Evolutionary conservation across 2,797 vertebrate genomes (phyloP).

Genomic region (Rachycentron canadum): DNA sequence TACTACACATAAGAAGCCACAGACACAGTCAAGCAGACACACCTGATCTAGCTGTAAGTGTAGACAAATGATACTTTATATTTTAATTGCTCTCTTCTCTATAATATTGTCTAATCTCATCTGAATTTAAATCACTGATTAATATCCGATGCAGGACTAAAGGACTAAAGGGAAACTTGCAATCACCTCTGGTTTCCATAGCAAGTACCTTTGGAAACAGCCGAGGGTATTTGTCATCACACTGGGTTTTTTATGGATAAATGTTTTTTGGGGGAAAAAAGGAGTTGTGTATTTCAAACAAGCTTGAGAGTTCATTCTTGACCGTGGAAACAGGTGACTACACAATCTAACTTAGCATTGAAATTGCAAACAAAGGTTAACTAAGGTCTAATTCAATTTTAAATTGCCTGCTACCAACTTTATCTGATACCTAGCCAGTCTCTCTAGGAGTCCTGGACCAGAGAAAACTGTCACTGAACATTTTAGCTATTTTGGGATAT

Average conservation of each 20-base stretch:
- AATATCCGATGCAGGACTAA: conserved; percentile 14
- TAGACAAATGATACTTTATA: not conserved
- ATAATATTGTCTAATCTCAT: conserved; percentile 16
- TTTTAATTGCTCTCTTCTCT: not conserved
- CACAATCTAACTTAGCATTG: not conserved
- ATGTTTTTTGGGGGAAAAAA: not conserved
- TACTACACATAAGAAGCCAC: not conserved
- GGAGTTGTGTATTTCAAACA: not conserved
- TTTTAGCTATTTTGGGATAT: not conserved
- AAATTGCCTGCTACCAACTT: not conserved
- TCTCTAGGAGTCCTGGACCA: not conserved
- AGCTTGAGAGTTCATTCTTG: not conserved
- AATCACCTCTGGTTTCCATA: not conserved
- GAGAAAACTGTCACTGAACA: not conserved
- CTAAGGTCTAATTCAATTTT: not conserved
- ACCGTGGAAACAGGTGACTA: not conserved
- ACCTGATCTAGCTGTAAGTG: not conserved
- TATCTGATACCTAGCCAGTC: not conserved
- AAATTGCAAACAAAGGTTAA: not conserved
- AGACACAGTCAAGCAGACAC: not conserved
- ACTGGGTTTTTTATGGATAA: not conserved
- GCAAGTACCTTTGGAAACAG: not conserved
- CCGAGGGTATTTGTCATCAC: not conserved
- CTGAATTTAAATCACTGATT: conserved; percentile 17
- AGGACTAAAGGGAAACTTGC: too few relatives aligned